A percentile compares a stretch with the other conserved stretches of the same genome.
phyloP scores from a whole-genome alignment of 2,113 vertebrate genomes.

The Sorex araneus region DNA sequence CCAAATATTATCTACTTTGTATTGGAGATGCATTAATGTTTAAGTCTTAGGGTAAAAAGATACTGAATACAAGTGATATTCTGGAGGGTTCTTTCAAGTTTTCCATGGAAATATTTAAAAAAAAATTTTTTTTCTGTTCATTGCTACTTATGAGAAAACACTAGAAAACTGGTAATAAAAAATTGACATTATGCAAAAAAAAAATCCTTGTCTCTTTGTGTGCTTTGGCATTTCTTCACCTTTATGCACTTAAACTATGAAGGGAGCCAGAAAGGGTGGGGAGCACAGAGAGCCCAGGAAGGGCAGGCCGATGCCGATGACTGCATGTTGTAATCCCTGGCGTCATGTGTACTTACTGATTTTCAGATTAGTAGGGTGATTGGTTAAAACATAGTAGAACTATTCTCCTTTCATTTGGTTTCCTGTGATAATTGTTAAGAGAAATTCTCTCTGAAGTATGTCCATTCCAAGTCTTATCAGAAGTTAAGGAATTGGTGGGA shows the following conservation, averaged over 20 bases:
- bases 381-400: not conserved
- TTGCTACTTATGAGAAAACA: slow-evolving; percentile 19
- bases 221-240: slow-evolving; percentile 39
- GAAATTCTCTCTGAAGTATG: slow-evolving; percentile 25
- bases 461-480: slow-evolving; percentile 42
- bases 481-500: slow-evolving; percentile 37
- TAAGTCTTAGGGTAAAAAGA: not conserved
- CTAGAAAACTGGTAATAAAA: slow-evolving; percentile 42
- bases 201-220: slow-evolving; percentile 48
- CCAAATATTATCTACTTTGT: not conserved
- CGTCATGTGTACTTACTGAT: not conserved
- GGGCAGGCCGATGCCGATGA: not conserved
- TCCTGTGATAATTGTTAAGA: slow-evolving; percentile 6
- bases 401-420: not conserved
- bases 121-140: not conserved
- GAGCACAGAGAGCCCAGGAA: not conserved
- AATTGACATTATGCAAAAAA: not conserved
- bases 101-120: slow-evolving; percentile 49
- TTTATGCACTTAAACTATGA: not conserved
- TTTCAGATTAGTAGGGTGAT: not conserved
- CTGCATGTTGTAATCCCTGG: not conserved
- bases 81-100: slow-evolving; percentile 28
- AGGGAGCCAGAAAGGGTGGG: not conserved
- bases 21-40: not conserved
- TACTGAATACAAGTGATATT: not conserved